Percentiles rank a stretch among this genome's conserved stretches.
Evolutionary conservation across 2,113 vertebrate species (phyloP).

Genomic region (Mesitornis unicolor): DNA sequence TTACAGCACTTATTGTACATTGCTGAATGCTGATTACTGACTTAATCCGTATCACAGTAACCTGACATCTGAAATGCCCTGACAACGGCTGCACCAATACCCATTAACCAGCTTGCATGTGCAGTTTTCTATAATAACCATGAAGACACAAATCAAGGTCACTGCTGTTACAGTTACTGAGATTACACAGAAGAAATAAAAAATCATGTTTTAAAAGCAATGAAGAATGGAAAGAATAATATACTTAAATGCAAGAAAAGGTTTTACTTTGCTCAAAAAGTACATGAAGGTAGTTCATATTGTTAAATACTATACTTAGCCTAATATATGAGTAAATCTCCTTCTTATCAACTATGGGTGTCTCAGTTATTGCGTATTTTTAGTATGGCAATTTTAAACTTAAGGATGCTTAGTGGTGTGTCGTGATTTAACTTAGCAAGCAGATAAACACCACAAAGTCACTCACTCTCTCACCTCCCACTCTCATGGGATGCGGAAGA

Average conservation of each 20-base stretch:
- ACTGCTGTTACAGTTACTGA: background rate
- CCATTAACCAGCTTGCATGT: background rate
- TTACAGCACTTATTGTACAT: background rate
- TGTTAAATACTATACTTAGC: background rate
- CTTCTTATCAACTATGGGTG: background rate
- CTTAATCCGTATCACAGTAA: background rate
- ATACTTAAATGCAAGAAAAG: background rate
- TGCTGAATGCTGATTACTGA: background rate
- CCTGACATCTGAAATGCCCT: background rate
- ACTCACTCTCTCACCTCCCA: no score
- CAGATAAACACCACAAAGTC: no score
- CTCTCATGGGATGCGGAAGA: no score
- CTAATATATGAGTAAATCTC: background rate
- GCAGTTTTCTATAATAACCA: background rate
- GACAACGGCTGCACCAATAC: background rate
- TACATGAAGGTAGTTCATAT: background rate
- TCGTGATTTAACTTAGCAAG: no score
- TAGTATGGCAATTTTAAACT: background rate
- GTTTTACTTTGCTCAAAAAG: background rate
- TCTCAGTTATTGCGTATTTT: background rate
- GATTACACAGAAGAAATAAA: background rate
- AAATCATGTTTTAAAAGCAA: background rate
- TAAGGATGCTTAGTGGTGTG: background rate
- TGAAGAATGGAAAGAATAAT: background rate
- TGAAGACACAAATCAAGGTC: background rate